Evolutionary conservation across 2,888 invertebrate genomes (phyloP).

Genomic region (Cheiracanthium punctorium): DNA sequence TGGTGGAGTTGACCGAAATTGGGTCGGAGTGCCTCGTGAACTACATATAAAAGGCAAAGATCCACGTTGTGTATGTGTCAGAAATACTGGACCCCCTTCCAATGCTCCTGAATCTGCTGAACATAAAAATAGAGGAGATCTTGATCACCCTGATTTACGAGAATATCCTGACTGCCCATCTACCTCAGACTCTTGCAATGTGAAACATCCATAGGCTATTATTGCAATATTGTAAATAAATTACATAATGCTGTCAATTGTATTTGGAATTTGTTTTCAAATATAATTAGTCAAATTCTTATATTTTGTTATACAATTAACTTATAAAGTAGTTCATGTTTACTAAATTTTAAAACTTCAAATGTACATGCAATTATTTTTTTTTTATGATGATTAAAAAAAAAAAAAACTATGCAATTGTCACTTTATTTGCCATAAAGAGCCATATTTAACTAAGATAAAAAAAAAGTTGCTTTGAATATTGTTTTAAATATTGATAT

Average conservation of each 20-base stretch:
- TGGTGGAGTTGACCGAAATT: conserved; percentile 90
- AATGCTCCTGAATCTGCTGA: conserved; percentile 22
- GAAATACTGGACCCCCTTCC: conserved; percentile 74
- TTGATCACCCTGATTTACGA: conserved; percentile 77
- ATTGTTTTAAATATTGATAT: no score
- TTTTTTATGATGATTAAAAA: no score
- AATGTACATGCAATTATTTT: no score
- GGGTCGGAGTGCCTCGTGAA: conserved; percentile 93
- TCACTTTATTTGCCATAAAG: no score
- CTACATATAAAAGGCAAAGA: conserved; percentile 83
- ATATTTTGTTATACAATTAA: no score
- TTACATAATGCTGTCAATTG: neutral
- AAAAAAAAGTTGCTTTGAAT: no score
- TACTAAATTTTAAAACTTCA: no score
- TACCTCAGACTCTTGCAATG: conserved; percentile 73
- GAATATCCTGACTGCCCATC: conserved; percentile 76
- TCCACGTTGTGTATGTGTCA: conserved; percentile 87
- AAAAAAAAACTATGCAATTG: no score
- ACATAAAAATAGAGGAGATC: conserved; percentile 75
- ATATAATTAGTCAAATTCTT: no score
- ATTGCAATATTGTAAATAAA: neutral
- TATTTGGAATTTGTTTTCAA: no score
- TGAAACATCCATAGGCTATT: conserved; percentile 38
- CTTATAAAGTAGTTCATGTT: no score
- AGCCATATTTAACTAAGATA: no score